Conservation (phyloP, 1,140 invertebrate genomes). For the Plutomurus gul region DNA sequence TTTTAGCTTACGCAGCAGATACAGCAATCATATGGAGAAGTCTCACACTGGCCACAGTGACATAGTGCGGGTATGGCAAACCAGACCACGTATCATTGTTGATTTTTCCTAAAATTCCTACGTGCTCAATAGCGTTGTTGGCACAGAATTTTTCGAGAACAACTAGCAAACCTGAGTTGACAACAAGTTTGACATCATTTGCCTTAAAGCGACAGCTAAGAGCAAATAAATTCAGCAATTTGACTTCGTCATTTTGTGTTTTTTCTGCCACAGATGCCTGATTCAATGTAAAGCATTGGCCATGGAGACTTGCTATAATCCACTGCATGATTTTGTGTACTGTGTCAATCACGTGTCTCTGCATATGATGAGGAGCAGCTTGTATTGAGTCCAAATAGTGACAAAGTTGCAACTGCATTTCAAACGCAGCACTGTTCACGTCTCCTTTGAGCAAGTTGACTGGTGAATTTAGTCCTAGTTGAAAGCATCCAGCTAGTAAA, state of each 20-base stretch:
- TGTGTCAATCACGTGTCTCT: constrained; percentile 58
- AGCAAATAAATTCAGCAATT: constrained; percentile 64
- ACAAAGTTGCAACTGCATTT: constrained; percentile 56
- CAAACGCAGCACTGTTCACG: not conserved
- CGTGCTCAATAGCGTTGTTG: not conserved
- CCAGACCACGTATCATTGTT: constrained; percentile 33
- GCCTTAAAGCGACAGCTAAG: constrained; percentile 65
- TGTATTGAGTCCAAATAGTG: constrained; percentile 63
- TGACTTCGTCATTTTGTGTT: constrained; percentile 46
- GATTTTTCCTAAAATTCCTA: constrained; percentile 31
- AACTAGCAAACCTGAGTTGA: constrained; percentile 64
- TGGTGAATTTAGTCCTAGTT: constrained; percentile 58
- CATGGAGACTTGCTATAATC: constrained; percentile 52
- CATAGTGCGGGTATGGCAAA: constrained; percentile 52
- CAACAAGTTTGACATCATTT: constrained; percentile 65
- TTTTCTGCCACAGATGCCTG: not conserved
- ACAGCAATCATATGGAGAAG: constrained; percentile 65
- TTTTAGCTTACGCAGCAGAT: constrained; percentile 56
- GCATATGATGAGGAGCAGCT: constrained; percentile 57
- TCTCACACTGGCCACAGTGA: constrained; percentile 58
- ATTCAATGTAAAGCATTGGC: constrained; percentile 27
- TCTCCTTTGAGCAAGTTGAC: not conserved
- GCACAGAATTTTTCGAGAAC: constrained; percentile 59
- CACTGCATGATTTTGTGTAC: constrained; percentile 59
- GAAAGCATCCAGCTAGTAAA: constrained; percentile 66